A percentile compares a stretch with the other conserved stretches of the same genome.
Evolutionary conservation across 2,113 vertebrate genomes (phyloP).

Genomic region (Oxyura jamaicensis): DNA sequence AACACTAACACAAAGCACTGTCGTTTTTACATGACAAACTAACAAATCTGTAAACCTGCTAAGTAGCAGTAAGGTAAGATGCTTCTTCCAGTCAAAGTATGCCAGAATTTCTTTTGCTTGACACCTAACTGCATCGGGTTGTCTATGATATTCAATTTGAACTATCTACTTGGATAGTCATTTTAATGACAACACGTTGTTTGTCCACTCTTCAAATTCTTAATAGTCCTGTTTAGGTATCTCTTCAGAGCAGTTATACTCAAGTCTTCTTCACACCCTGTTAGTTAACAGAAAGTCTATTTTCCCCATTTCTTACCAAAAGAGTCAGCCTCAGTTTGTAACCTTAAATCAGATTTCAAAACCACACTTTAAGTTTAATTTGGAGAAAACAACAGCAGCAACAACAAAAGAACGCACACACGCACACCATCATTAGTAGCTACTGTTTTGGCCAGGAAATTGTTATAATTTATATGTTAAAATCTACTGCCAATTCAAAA

Average conservation of each 20-base stretch:
- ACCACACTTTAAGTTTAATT: background rate
- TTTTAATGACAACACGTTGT: background rate
- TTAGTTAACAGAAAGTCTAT: background rate
- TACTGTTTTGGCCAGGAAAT: background rate
- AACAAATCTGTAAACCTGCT: background rate
- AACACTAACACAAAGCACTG: background rate
- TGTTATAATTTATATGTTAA: background rate
- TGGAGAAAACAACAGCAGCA: background rate
- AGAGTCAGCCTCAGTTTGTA: background rate
- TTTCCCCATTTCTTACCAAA: background rate
- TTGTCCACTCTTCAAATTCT: background rate
- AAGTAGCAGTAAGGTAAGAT: constrained; percentile 1
- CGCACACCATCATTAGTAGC: background rate
- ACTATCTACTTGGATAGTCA: background rate
- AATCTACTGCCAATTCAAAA: constrained; percentile 1
- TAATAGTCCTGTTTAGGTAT: background rate
- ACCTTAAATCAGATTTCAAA: background rate
- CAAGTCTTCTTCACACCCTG: background rate
- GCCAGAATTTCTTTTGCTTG: constrained; percentile 12
- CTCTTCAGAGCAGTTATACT: background rate
- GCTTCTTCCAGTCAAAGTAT: background rate
- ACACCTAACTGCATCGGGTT: background rate
- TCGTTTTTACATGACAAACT: background rate
- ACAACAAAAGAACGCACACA: background rate
- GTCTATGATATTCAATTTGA: background rate